Base-by-base conservation (phyloP, 2,797 vertebrate genomes). In the Peromyscus melanophrys region DNA sequence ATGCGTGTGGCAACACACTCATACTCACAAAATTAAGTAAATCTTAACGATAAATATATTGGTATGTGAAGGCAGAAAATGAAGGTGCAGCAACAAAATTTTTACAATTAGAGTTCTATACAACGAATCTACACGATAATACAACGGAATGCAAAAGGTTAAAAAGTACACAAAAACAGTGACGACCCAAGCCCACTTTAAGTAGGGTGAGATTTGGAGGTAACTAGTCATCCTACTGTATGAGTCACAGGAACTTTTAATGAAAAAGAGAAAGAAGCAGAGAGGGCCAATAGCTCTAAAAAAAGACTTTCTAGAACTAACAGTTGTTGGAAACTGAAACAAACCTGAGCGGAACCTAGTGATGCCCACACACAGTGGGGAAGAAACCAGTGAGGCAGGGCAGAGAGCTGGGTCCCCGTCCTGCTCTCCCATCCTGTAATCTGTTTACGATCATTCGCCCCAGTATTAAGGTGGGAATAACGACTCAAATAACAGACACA, bases 311-410 rank as follows among this genome's bases (percentile, higher is more conserved):
- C 63, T 96, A 76, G 69, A 85, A 77, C 27, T 81, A 92, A 94
- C 71, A 86, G 34, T 76, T 92, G 17, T 67, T 97, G 25, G 91
- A 85, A 84, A 82, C 69, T 59, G 63, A 90, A 97, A 88, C 49
- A 88, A 96, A 83, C 29, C 78, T 25, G 13, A 81, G 23, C 27
- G 25, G 40, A 93, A 23, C 59, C 73, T 57, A 92, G 52, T 7
- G 21, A 89, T 63, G 37, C 37, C 61, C 57, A 52, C n/a, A 52
- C n/a, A 52, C 86, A 81, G 57, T 34, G 93, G 40, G 9, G 27
- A 59, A 3, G 40, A 77, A 57, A 71, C 29, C 40, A 2, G 6
- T 57, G 23, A 73, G 65, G 82, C n/a, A n/a, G 69, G 10, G 55
- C 85, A 27, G 31, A 67, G 34, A 92, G 17, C 55, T 43, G 27